Base-by-base conservation (phyloP, 2,113 vertebrate species). In the Herpetotheres cachinnans region DNA sequence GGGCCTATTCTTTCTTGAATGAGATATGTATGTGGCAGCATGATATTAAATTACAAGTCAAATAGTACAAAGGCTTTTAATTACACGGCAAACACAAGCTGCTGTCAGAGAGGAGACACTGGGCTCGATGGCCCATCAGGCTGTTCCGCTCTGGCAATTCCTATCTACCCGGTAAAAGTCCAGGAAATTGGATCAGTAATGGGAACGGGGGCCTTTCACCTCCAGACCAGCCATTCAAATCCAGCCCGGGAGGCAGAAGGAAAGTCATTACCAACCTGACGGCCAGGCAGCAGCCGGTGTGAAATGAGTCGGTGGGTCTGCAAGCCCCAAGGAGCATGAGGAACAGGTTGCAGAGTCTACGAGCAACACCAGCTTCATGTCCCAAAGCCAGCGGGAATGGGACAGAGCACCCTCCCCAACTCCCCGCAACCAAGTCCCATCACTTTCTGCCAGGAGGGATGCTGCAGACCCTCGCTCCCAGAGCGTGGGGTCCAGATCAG, bases 161-260 rank as follows among this genome's bases (percentile, higher is more conserved):
- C 96, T 90, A 98, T 98, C 98, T 98, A 97, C 61, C 97, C 84
- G 81, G 94, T 77, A 96, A 93, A 97, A 98, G 96, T 96, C 97
- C 96, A 90, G 97, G 98, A 98, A 98, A 98, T 98, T 98, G 98
- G 98, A 97, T 98, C 82, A 21, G 97, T 98, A 98, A 98, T 98
- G 97, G 98, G 97, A 98, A 98, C 67, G 49, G 95, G 93, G 98
- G 95, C 98, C 98, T 98, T 98, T 98, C 98, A 98, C 98, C 98
- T 98, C 97, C 66, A 72, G 98, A 97, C 97, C 97, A 97, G 73
- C 89, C 97, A 87, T 30, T 97, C 94, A 25, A 90, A 90, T 89
- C 95, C 93, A 96, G 95, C 83, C 95, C 42, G 3, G 82, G 77
- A 95, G 11, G 29, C 78, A 95, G 89, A 93, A 56, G 89, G 9